Base-by-base conservation (phyloP, 2,888 invertebrate species). In the Heliconius charithonia region DNA sequence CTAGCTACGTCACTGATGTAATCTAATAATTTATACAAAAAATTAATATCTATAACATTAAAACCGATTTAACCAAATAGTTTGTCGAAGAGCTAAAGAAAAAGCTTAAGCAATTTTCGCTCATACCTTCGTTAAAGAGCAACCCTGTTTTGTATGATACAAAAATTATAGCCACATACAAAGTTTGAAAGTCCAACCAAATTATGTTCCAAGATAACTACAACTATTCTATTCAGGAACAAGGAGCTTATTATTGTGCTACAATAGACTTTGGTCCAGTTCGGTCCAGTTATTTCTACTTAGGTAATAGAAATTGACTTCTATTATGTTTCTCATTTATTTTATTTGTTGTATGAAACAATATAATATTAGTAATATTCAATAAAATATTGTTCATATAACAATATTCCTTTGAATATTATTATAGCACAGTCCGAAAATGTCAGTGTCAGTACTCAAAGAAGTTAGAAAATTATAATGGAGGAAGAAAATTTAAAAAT, bases 181-280 rank as follows among this genome's bases (percentile, higher is more conserved):
- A 74, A 78, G 22, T 45, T 67, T 41, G 12, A 67, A 73, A 73
- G 19, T 69, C n/a, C 3, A 51, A 67, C 29, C 27, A 32, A 78
- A 75, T 79, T 63, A 45, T 66, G 16, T 63, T 67, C 16, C 56
- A 75, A 72, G 75, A 72, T 79, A 75, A 77, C 65, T 70, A 66
- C 51, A 79, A 73, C 70, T 72, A 75, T 75, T 75, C 66, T 25
- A 71, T 77, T 56, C 72, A 77, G 41, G 67, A 72, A 79, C 79
- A 79, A 81, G 65, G n/a, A 77, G 67, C 71, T 62, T 75, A 77
- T 81, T 81, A 79, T 72, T 32, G 70, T 70, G 75, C 70, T 76
- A 77, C 72, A 77, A 72, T 79, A 70, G 67, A 75, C 79, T 81
- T 76, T 65, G 51, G 73, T 73, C 59, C 45, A 72, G 71, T 80